A percentile compares a stretch with the other conserved stretches of the same genome.
phyloP scores from a whole-genome alignment of 2,113 vertebrate genomes.

The Leptocoma aspasia region DNA sequence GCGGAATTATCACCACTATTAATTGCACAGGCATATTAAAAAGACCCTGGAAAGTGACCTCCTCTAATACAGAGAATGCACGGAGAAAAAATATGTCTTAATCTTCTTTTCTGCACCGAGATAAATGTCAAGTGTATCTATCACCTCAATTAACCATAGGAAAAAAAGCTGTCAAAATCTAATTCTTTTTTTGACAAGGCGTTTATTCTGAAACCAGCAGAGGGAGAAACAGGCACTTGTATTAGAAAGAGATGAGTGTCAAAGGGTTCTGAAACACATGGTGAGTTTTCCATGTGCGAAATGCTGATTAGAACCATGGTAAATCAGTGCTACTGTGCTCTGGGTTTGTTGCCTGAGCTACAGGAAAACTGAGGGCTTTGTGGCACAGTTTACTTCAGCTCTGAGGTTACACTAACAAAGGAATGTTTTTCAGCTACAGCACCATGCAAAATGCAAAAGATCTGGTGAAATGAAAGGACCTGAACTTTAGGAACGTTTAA shows the following conservation, averaged over 20 bases:
- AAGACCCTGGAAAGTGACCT: slow-evolving; percentile 81
- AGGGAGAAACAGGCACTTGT: slow-evolving; percentile 74
- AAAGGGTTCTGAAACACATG: slow-evolving; percentile 63
- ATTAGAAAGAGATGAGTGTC: slow-evolving; percentile 71
- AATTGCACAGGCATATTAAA: slow-evolving; percentile 83
- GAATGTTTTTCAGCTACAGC: slow-evolving; percentile 39
- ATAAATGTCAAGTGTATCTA: slow-evolving; percentile 87
- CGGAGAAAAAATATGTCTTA: slow-evolving; percentile 78
- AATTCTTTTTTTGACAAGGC: slow-evolving; percentile 78
- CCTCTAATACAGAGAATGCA: slow-evolving; percentile 76
- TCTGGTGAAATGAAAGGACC: slow-evolving; percentile 32
- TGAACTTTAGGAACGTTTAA: slow-evolving; percentile 15
- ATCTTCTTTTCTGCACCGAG: slow-evolving; percentile 77
- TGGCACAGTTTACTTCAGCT: slow-evolving; percentile 47
- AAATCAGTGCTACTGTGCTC: slow-evolving; percentile 46
- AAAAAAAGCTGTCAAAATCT: slow-evolving; percentile 80
- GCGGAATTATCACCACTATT: slow-evolving; percentile 75
- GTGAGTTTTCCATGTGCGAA: slow-evolving; percentile 69
- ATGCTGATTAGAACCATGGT: slow-evolving; percentile 71
- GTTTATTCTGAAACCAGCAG: slow-evolving; percentile 75
- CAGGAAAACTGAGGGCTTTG: slow-evolving; percentile 40
- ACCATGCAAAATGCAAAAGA: slow-evolving; percentile 46
- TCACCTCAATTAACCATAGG: slow-evolving; percentile 85
- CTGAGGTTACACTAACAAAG: slow-evolving; percentile 52
- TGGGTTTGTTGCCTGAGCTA: slow-evolving; percentile 62